A percentile compares a stretch with the other conserved stretches of the same genome.
Evolutionary conservation across 2,797 vertebrate genomes (phyloP).

Genomic region (Monodelphis domestica): DNA sequence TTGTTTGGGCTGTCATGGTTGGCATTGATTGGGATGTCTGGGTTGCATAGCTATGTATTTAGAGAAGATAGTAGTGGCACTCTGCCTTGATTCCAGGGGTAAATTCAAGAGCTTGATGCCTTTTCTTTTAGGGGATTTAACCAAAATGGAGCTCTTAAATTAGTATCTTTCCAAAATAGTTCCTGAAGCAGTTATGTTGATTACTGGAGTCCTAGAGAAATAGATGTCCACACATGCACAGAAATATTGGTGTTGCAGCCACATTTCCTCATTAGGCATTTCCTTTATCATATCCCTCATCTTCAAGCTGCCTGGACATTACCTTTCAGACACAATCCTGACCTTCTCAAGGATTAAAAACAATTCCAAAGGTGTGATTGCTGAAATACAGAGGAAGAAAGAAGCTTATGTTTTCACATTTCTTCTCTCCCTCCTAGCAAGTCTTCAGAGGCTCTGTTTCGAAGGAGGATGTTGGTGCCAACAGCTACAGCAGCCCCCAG

Average conservation of each 20-base stretch:
- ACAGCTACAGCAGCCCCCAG: background rate
- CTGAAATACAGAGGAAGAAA: background rate
- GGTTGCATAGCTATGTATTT: background rate
- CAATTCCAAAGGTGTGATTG: background rate
- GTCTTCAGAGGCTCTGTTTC: background rate
- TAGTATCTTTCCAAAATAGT: background rate
- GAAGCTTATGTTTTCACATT: background rate
- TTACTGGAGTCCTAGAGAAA: background rate
- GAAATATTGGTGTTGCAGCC: background rate
- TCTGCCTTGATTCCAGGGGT: background rate
- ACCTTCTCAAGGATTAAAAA: background rate
- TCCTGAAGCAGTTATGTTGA: background rate
- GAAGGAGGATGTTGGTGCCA: background rate
- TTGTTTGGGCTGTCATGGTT: background rate
- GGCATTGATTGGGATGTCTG: background rate
- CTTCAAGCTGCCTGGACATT: background rate
- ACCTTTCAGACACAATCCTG: background rate
- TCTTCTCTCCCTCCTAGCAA: background rate
- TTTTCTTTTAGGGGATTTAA: background rate
- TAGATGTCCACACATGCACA: background rate
- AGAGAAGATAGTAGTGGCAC: background rate
- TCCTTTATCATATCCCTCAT: background rate
- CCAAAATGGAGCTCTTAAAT: background rate
- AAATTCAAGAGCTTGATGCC: background rate
- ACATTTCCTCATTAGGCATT: background rate